phyloP scores from a whole-genome alignment of 2,888 invertebrate species.

The Agriopis leucophaearia region DNA sequence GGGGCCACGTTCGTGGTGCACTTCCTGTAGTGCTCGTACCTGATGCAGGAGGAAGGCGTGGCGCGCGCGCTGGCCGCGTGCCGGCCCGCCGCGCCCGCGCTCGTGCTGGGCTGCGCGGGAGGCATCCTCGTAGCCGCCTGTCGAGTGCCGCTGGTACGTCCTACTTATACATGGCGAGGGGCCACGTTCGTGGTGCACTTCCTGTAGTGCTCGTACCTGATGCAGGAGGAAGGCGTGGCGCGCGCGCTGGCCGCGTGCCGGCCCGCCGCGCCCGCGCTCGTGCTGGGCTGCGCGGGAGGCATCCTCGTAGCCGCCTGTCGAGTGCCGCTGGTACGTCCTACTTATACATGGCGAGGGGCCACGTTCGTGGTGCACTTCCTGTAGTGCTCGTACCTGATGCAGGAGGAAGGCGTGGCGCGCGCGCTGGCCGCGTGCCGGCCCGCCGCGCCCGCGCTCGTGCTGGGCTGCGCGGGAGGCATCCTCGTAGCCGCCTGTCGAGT shows the following conservation, averaged over 20 bases:
- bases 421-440: slow-evolving; percentile 57
- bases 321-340: slow-evolving; percentile 88
- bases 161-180: no score
- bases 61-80: slow-evolving; percentile 65
- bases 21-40: slow-evolving; percentile 89
- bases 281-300: slow-evolving; percentile 89
- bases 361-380: no score
- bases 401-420: slow-evolving; percentile 86
- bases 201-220: slow-evolving; percentile 88
- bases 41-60: slow-evolving; percentile 87
- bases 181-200: no score
- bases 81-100: slow-evolving; percentile 84
- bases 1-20: slow-evolving; percentile 89
- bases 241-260: slow-evolving; percentile 53
- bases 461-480: slow-evolving; percentile 88
- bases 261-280: slow-evolving; percentile 87
- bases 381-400: slow-evolving; percentile 88
- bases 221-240: slow-evolving; percentile 87
- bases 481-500: slow-evolving; percentile 90
- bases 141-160: slow-evolving; percentile 88
- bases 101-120: slow-evolving; percentile 89
- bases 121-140: slow-evolving; percentile 89
- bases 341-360: no score
- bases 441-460: slow-evolving; percentile 87
- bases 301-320: slow-evolving; percentile 89